phyloP scores from a whole-genome alignment of 1,140 invertebrate genomes.

The Littorina saxatilis region DNA sequence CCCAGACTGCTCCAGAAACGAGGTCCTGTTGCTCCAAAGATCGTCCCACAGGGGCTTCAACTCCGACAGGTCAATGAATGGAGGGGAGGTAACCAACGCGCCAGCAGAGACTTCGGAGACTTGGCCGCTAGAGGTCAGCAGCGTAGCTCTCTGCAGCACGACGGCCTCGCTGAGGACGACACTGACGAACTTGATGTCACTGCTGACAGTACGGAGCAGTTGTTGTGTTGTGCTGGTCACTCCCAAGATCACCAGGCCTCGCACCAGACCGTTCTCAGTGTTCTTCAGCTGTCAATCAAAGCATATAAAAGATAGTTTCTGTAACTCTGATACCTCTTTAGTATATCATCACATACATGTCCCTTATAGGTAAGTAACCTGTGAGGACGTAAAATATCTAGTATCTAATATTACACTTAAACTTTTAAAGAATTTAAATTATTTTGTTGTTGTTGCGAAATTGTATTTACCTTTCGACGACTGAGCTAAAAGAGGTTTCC shows the following conservation, averaged over 20 bases:
- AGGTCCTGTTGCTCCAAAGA: constrained; percentile 9
- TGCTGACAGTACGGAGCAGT: neutral
- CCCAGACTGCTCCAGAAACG: neutral
- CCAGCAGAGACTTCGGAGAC: neutral
- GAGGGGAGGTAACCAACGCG: neutral
- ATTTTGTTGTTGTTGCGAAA: too few relatives aligned
- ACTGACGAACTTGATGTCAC: neutral
- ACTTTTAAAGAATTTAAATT: too few relatives aligned
- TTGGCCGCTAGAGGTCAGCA: neutral
- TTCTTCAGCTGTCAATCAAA: constrained; percentile 4
- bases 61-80: neutral
- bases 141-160: neutral
- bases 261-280: constrained; percentile 1
- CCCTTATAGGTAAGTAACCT: neutral
- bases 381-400: neutral
- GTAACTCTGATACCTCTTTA: neutral
- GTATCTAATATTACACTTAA: too few relatives aligned
- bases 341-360: too few relatives aligned
- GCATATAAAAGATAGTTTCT: neutral
- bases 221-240: neutral
- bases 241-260: constrained; percentile 8
- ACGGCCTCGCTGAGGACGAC: constrained; percentile 13
- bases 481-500: neutral
- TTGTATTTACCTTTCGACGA: too few relatives aligned
- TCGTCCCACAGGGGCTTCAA: neutral